Evolutionary conservation across 1,140 invertebrate species (phyloP), one percentile per base, ranked within the genome.

Genomic region (Cotesia chilonis): DNA sequence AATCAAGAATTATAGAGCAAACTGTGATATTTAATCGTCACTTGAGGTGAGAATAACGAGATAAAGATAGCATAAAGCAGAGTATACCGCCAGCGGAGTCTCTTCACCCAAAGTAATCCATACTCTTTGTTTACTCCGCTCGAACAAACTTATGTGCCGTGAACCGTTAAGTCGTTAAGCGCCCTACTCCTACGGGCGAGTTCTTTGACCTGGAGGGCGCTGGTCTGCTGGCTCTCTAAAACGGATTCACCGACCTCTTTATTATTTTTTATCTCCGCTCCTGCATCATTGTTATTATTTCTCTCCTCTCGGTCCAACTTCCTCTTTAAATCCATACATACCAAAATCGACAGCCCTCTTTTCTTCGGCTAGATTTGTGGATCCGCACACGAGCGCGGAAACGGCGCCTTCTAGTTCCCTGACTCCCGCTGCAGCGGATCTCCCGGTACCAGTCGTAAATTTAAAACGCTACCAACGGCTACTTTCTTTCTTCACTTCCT

Each of bases 121-220:
- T 76, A 76, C 75, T 76, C 73, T 76, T 74, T 76, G 75, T 76
- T 76, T 76, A 76, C 75, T 52, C 66, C 70, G 69, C 75, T 74
- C 75, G 73, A 74, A 74, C 72, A 74, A 76, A 76, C 75, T 76
- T 76, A 76, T 71, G 71, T 73, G 74, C 67, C 68, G 73, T 74
- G 68, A 73, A 74, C 73, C 75, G 75, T 76, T 76, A 76, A 76
- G 71, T 74, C 75, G 73, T 76, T 72, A 73, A 76, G 71, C 68
- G 72, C 73, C 70, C 66, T 72, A 72, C 68, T n/a, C n/a, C 17
- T 71, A 75, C 71, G 71, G 55, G 57, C 52, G 36, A 70, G 74
- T 67, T 75, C 69, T 60, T 64, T 54, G 68, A 65, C 72, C 69
- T 60, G 17, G 7, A 9, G 60, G 35, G 17, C 41, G 41, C 41